Evolutionary conservation across 2,797 vertebrate genomes (phyloP).

Genomic region (Anguilla megastoma): DNA sequence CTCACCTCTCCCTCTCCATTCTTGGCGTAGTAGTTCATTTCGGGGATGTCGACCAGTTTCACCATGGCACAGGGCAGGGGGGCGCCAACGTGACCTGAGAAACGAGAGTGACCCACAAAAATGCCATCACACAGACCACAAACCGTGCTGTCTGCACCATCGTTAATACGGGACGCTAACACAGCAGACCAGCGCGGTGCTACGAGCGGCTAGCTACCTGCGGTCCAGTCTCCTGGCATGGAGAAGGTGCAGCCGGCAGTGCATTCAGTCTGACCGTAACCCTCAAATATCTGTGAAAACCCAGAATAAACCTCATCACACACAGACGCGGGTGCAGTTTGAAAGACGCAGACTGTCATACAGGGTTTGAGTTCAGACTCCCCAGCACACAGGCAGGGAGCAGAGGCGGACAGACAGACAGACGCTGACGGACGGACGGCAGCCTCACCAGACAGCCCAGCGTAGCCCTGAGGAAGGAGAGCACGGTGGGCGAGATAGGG

Average conservation of each 20-base stretch:
- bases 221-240: constrained; percentile 77
- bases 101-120: constrained; percentile 24
- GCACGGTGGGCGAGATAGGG: constrained; percentile 74
- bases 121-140: background rate
- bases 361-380: no score
- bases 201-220: constrained; percentile 58
- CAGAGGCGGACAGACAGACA: background rate
- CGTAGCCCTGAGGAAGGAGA: constrained; percentile 77
- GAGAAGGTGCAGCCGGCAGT: constrained; percentile 80
- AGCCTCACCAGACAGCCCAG: constrained; percentile 69
- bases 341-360: background rate
- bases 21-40: constrained; percentile 76
- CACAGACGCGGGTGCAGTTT: background rate
- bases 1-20: constrained; percentile 76
- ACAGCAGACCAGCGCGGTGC: background rate
- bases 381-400: background rate
- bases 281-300: constrained; percentile 71
- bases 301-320: background rate
- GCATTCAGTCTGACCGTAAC: constrained; percentile 80
- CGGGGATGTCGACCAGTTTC: constrained; percentile 75
- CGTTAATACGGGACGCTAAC: background rate
- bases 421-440: background rate
- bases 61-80: constrained; percentile 75
- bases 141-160: background rate
- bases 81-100: constrained; percentile 74